phyloP scores from a whole-genome alignment of 2,113 vertebrate genomes.

The Burhinus oedicnemus region DNA sequence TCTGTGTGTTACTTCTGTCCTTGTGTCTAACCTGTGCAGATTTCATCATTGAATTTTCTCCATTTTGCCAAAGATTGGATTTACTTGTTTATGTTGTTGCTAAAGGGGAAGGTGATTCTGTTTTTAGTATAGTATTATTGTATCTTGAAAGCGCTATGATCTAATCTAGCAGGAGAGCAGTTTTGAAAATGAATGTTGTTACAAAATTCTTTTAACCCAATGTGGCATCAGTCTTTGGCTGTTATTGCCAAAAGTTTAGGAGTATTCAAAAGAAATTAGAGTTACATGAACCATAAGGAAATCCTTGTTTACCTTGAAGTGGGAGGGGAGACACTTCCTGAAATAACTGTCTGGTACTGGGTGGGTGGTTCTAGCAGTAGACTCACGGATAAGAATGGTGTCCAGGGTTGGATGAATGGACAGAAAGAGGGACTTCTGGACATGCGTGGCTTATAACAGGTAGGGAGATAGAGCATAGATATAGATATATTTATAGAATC shows the following conservation, averaged over 20 bases:
- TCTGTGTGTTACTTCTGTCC: neutral
- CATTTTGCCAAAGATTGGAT: neutral
- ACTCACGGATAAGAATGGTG: neutral
- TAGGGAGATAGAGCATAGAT: neutral
- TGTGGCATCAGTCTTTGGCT: neutral
- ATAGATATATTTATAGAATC: neutral
- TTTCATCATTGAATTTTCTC: neutral
- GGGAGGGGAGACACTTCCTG: neutral
- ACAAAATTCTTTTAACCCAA: neutral
- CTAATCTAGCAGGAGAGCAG: neutral
- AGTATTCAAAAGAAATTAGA: neutral
- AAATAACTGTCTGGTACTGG: neutral
- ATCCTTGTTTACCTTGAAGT: neutral
- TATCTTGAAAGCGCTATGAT: neutral
- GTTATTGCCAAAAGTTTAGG: neutral
- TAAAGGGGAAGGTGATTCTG: neutral
- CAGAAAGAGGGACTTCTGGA: neutral
- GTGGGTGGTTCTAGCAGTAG: neutral
- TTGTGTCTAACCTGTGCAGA: neutral
- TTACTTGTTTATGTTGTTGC: neutral
- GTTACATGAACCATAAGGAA: neutral
- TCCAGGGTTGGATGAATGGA: neutral
- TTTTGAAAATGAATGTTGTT: neutral
- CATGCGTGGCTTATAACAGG: neutral
- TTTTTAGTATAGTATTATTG: fast-evolving